These are phyloP conservation scores for Vipera ursinii DNA, from an alignment of 2,797 vertebrate genomes.

Conservation along the genomic window DNA sequence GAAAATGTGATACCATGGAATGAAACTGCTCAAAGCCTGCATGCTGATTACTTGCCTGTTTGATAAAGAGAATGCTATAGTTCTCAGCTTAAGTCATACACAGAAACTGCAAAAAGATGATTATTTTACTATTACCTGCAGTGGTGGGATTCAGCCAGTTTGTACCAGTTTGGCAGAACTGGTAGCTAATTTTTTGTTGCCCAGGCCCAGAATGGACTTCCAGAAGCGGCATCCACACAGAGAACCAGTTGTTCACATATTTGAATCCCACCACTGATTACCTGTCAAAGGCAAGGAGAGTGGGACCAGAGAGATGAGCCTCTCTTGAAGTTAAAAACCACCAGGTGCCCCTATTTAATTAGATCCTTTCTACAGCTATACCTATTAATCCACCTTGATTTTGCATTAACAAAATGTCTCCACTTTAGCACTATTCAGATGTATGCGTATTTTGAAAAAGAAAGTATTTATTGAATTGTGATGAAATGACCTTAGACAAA, in stretches of 20 bases:
- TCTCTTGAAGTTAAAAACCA: background rate
- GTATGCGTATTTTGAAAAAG: slow-evolving; percentile 63
- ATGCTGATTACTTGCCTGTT: background rate
- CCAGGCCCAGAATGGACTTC: too few relatives aligned
- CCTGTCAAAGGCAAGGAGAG: background rate
- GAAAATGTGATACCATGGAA: background rate
- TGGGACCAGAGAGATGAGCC: background rate
- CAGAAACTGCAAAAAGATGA: background rate
- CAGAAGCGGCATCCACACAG: too few relatives aligned
- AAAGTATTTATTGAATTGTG: slow-evolving; percentile 66
- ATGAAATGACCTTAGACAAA: slow-evolving; percentile 60
- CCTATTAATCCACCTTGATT: background rate
- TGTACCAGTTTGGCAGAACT: too few relatives aligned
- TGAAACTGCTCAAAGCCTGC: background rate
- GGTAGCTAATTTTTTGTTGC: too few relatives aligned
- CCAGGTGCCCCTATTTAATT: background rate
- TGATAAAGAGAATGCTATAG: background rate
- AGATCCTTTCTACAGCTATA: background rate
- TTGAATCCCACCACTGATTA: too few relatives aligned
- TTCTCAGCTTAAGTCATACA: background rate
- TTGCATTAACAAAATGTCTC: slow-evolving; percentile 37
- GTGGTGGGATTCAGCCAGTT: too few relatives aligned
- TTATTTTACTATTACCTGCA: background rate
- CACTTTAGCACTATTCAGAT: slow-evolving; percentile 56
- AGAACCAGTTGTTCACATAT: too few relatives aligned